Base-by-base conservation (phyloP, 1,140 invertebrate genomes). In the Diorhabda sublineata region DNA sequence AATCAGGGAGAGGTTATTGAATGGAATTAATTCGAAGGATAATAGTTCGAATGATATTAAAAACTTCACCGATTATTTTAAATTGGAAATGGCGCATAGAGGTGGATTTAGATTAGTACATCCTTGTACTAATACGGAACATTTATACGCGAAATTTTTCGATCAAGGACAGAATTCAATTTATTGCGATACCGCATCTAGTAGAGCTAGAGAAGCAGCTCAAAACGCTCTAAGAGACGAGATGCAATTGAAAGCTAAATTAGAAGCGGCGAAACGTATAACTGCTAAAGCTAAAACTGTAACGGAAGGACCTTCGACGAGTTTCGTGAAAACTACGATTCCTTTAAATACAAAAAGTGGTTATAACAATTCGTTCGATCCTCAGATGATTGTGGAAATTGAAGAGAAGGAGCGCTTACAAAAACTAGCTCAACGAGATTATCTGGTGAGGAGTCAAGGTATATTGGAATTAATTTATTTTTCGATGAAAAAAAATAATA, bases 161-260 rank as follows among this genome's bases (percentile, higher is more conserved):
- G 87, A 89, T 74, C 90, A 91, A 80, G 90, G 86, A 67, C 85
- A 86, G 52, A 87, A 84, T 62, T 89, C 91, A 2, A 82, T 93
- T 52, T 93, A 91, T 78, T 88, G 90, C 67, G 90, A 91, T 73
- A 94, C 92, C n/a, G 88, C 89, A 41, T 85, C 90, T 0, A 92
- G 90, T 52, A 87, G 88, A 73, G 90, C 90, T 0, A 84, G 91
- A 64, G 87, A 89, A 61, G 90, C 91, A 73, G 89, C 87, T 56
- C 84, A 85, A 7, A 85, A 85, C 52, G 73, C 84, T 3, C 84
- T 89, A 66, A 82, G 85, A 5, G 87, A 88, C 66, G 87, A 89
- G 74, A 86, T 87, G 74, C 84, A 86, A 75, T 85, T 89, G 67
- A 80, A 76, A 69, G 77, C 76, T 2, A 78, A 79, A 69, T 42